Conservation (phyloP, 2,888 invertebrate species). For the Lamproptera curius region DNA sequence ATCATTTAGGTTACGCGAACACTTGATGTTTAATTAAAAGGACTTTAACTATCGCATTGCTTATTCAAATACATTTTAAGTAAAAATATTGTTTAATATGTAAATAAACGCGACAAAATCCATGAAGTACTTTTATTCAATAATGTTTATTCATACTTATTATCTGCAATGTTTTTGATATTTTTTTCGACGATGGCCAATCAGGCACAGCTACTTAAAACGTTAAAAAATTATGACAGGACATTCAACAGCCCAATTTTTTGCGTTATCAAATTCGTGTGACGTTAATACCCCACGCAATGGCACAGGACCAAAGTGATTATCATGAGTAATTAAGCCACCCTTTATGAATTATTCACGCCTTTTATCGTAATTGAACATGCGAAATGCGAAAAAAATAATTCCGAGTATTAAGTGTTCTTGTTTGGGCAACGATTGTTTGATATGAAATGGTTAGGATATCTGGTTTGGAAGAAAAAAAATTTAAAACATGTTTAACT, state of each 20-base stretch:
- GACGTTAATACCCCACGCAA: slow-evolving; percentile 64
- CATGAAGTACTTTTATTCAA: too few species aligned
- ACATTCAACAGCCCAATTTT: slow-evolving; percentile 26
- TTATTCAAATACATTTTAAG: too few species aligned
- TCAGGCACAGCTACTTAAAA: not conserved
- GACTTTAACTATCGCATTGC: too few species aligned
- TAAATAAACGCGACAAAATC: too few species aligned
- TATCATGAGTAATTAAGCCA: slow-evolving; percentile 59
- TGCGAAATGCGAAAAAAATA: slow-evolving; percentile 21
- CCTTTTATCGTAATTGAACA: slow-evolving; percentile 30
- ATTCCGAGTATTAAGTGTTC: slow-evolving; percentile 5
- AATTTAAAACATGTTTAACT: too few species aligned
- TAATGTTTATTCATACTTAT: not conserved
- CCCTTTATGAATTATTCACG: slow-evolving; percentile 44
- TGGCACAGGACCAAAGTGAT: slow-evolving; percentile 46
- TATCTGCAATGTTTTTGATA: not conserved
- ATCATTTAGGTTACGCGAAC: too few species aligned
- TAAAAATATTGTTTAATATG: too few species aligned
- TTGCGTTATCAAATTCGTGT: slow-evolving; percentile 48
- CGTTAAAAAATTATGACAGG: slow-evolving; percentile 7
- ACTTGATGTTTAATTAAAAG: too few species aligned
- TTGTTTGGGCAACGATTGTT: too few species aligned
- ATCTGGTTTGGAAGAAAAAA: too few species aligned
- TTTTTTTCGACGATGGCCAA: not conserved
- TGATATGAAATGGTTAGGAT: too few species aligned